These are phyloP conservation scores for Polypedilum pembai DNA, from an alignment of 1,140 invertebrate genomes.

Conservation along the genomic window DNA sequence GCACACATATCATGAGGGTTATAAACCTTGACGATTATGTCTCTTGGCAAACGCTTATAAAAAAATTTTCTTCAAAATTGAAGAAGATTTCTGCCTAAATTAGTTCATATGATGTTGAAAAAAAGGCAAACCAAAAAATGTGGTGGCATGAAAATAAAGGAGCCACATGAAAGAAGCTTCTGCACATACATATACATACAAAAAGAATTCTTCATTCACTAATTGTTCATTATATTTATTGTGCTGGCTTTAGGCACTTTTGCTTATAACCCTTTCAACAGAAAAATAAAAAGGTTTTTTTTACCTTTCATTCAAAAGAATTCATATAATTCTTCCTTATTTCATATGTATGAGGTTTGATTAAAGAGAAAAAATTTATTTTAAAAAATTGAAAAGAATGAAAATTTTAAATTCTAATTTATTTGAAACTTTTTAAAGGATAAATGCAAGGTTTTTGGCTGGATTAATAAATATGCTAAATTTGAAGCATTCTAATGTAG, in stretches of 20 bases:
- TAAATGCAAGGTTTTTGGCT: no score
- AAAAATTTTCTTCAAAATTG: no score
- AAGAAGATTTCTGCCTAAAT: no score
- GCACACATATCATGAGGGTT: no score
- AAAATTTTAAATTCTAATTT: no score
- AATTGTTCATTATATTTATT: slow-evolving; percentile 20
- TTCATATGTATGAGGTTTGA: no score
- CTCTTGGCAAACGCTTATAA: no score
- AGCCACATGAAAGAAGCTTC: not conserved
- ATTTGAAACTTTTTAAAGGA: no score
- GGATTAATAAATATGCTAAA: no score
- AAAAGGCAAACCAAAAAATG: not conserved
- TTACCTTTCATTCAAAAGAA: not conserved
- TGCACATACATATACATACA: no score
- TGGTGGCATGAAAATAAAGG: not conserved
- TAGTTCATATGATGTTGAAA: not conserved
- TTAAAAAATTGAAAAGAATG: not conserved
- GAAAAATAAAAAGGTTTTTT: not conserved
- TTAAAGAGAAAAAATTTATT: not conserved
- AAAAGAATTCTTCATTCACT: not conserved
- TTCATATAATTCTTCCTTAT: not conserved
- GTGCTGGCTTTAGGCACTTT: slow-evolving; percentile 2
- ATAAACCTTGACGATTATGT: no score
- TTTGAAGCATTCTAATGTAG: no score
- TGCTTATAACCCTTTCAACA: not conserved